Conservation (phyloP, 2,797 vertebrate species). For the Gymnodraco acuticeps region DNA sequence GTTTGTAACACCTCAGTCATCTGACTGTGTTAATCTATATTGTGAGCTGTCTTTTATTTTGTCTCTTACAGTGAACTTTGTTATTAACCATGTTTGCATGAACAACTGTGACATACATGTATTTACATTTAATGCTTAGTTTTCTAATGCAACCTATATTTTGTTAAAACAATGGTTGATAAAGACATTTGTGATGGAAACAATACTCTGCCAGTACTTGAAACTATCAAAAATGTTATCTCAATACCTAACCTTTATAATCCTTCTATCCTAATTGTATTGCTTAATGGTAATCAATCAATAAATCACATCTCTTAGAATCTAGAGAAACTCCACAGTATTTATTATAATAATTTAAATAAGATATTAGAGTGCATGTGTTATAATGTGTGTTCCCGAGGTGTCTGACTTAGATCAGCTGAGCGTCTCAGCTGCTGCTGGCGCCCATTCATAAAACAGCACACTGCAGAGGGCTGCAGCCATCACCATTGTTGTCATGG, state of each 20-base stretch:
- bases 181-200: constrained; percentile 80
- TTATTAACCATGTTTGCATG: constrained; percentile 72
- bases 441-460: constrained; percentile 41
- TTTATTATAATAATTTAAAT: not conserved
- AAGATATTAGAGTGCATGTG: not conserved
- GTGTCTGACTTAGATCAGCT: constrained; percentile 11
- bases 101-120: constrained; percentile 52
- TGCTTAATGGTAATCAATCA: not conserved
- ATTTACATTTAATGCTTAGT: constrained; percentile 60
- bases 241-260: not conserved
- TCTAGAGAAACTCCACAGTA: not conserved
- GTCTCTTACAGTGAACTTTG: constrained; percentile 51
- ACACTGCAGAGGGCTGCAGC: constrained; percentile 50
- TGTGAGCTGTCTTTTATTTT: constrained; percentile 24
- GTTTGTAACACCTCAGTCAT: constrained; percentile 46
- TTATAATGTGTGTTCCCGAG: not conserved
- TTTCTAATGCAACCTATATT: constrained; percentile 76
- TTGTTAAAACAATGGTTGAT: constrained; percentile 78
- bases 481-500: constrained; percentile 57
- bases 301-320: not conserved
- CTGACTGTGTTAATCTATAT: constrained; percentile 52
- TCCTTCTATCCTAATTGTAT: not conserved
- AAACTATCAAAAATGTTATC: not conserved
- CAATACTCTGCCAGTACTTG: constrained; percentile 16
- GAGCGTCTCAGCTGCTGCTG: constrained; percentile 35